A percentile compares a stretch with the other conserved stretches of the same genome.
Evolutionary conservation across 2,113 vertebrate species (phyloP).

Genomic region (Dendrocopos noguchii): DNA sequence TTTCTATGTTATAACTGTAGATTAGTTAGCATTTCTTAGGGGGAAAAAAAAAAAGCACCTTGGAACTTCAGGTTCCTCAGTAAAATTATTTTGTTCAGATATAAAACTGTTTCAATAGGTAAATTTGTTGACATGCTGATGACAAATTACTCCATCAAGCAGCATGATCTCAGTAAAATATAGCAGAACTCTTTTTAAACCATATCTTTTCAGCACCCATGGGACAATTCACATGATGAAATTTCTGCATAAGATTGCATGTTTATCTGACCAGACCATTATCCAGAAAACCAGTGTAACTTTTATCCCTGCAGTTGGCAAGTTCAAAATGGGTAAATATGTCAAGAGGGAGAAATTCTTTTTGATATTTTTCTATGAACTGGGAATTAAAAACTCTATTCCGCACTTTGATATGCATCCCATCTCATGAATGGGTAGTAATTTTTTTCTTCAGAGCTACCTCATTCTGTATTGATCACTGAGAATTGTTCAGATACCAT

Average conservation of each 20-base stretch:
- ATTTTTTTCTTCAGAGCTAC: neutral
- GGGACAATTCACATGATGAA: neutral
- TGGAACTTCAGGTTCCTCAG: neutral
- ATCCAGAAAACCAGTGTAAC: neutral
- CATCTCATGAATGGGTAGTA: neutral
- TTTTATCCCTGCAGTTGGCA: neutral
- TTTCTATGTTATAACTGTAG: neutral
- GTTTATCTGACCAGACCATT: neutral
- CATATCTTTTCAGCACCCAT: neutral
- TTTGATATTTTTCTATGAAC: neutral
- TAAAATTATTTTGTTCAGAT: neutral
- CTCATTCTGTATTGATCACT: neutral
- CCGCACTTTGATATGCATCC: neutral
- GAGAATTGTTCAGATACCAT: neutral
- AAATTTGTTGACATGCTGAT: neutral
- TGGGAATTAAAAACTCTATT: neutral
- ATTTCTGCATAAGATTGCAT: neutral
- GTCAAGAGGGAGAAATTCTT: neutral
- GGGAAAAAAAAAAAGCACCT: neutral
- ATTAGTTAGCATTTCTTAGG: neutral
- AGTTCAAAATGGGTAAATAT: neutral
- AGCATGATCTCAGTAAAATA: neutral
- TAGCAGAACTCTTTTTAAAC: neutral
- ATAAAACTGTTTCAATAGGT: neutral
- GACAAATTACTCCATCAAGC: neutral